These are phyloP conservation scores for Glyphotaelius pellucidus DNA, from an alignment of 2,888 invertebrate species.

Conservation along the genomic window DNA sequence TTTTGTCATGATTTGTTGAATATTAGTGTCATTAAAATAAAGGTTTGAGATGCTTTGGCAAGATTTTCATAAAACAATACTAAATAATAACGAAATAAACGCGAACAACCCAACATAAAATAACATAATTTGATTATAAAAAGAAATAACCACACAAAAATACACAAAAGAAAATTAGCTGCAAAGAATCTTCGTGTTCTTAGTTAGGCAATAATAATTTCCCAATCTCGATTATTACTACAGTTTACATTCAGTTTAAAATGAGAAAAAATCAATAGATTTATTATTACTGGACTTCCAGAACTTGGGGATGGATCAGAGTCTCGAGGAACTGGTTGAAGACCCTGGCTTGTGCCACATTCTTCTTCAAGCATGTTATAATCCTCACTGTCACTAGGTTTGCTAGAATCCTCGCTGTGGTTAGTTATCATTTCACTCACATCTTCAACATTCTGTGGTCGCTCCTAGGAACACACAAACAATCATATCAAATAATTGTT, in stretches of 20 bases:
- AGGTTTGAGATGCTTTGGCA: background rate
- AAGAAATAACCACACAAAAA: background rate
- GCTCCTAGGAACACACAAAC: slow-evolving; percentile 17
- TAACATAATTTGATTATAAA: background rate
- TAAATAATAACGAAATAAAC: background rate
- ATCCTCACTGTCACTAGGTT: slow-evolving; percentile 21
- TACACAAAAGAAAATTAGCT: background rate
- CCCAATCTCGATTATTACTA: background rate
- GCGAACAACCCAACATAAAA: background rate
- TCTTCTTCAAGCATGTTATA: slow-evolving; percentile 14
- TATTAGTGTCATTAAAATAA: background rate
- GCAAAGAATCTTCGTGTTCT: background rate
- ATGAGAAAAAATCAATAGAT: too few relatives aligned
- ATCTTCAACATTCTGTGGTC: slow-evolving; percentile 27
- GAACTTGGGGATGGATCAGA: slow-evolving; percentile 23
- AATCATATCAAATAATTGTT: slow-evolving; percentile 31
- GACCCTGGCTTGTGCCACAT: slow-evolving; percentile 38
- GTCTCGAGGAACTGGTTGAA: slow-evolving; percentile 9
- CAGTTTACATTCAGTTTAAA: background rate
- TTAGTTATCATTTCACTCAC: slow-evolving; percentile 22
- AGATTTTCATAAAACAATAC: background rate
- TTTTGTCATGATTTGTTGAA: background rate
- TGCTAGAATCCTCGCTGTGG: slow-evolving; percentile 12
- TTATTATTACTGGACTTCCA: slow-evolving; percentile 34
- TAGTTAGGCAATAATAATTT: background rate